These are phyloP conservation scores for Lutjanus erythropterus DNA, from an alignment of 2,113 vertebrate species.

Conservation along the genomic window DNA sequence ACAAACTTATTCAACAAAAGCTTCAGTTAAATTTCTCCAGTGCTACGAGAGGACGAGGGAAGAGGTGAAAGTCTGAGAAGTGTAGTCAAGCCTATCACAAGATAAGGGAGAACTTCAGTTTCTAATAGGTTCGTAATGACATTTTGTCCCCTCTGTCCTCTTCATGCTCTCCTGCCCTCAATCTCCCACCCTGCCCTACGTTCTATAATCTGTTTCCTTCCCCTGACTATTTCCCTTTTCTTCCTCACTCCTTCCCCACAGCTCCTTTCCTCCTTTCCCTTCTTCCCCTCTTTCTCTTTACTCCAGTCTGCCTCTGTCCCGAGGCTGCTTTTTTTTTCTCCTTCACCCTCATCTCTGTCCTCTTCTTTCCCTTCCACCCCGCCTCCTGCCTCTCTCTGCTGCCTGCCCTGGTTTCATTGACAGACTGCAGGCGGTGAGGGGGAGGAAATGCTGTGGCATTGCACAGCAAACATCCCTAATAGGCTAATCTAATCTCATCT, in stretches of 20 bases:
- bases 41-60: no score
- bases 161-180: conserved; percentile 22
- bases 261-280: neutral
- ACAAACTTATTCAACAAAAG: neutral
- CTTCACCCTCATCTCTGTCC: neutral
- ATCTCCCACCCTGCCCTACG: conserved; percentile 5
- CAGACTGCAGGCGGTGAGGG: conserved; percentile 62
- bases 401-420: conserved; percentile 52
- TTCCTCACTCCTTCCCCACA: conserved; percentile 5
- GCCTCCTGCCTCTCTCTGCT: conserved; percentile 22
- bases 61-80: neutral
- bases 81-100: neutral
- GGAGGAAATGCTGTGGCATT: conserved; percentile 71
- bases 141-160: conserved; percentile 25
- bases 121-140: conserved; percentile 1
- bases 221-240: neutral
- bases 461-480: conserved; percentile 81
- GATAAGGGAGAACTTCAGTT: neutral
- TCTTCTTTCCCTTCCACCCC: no score
- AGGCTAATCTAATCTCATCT: conserved; percentile 84
- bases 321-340: no score
- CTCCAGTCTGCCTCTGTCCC: no score
- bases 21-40: neutral
- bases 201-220: conserved; percentile 36
- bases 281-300: neutral